phyloP scores from a whole-genome alignment of 2,797 vertebrate genomes.

The Ara ararauna region DNA sequence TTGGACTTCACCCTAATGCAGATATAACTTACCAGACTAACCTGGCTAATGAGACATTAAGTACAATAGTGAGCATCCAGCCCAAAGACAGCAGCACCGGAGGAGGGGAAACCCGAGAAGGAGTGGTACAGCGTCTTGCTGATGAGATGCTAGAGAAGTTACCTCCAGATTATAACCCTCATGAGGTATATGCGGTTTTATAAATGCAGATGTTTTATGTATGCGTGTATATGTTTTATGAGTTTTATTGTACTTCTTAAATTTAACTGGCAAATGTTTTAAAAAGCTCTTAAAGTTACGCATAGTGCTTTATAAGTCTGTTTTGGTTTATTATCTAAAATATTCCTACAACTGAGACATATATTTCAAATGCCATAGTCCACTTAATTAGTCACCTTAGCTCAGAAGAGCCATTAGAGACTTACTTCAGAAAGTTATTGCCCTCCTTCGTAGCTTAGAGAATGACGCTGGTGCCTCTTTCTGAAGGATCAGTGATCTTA shows the following conservation, averaged over 20 bases:
- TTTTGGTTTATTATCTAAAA: background rate
- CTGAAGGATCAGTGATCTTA: background rate
- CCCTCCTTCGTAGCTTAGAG: background rate
- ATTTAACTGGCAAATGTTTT: background rate
- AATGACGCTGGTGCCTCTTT: background rate
- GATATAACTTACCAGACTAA: constrained; percentile 89
- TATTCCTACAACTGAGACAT: background rate
- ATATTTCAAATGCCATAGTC: background rate
- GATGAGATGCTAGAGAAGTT: constrained; percentile 88
- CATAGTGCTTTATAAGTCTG: background rate
- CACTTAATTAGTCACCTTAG: background rate
- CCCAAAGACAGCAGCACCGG: constrained; percentile 84
- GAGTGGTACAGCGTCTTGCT: constrained; percentile 80
- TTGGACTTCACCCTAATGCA: constrained; percentile 88
- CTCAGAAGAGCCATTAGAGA: background rate
- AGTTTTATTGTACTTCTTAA: background rate
- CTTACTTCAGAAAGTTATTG: background rate
- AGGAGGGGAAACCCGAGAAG: constrained; percentile 83
- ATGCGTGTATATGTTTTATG: background rate
- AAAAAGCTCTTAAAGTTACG: background rate
- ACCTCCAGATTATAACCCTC: constrained; percentile 83
- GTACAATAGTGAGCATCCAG: constrained; percentile 86
- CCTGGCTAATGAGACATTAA: constrained; percentile 84
- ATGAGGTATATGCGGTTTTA: constrained; percentile 75
- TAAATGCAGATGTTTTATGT: background rate